phyloP scores from a whole-genome alignment of 2,797 vertebrate species.

The Pyrocephalus nanus region DNA sequence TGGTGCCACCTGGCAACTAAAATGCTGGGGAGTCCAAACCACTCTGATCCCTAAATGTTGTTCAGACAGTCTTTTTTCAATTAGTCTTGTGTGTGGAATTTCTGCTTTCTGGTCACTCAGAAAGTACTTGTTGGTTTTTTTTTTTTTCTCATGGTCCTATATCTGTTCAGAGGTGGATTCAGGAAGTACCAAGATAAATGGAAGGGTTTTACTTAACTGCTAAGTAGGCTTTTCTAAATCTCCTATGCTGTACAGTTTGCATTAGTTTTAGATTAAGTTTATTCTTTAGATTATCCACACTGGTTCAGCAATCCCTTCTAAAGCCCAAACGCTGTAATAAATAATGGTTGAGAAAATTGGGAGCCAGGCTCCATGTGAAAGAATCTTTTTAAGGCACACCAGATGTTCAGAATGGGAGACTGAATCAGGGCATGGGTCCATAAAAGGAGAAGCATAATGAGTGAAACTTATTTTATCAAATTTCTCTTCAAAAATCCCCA shows the following conservation, averaged over 20 bases:
- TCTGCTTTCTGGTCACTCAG: not conserved
- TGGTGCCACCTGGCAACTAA: not conserved
- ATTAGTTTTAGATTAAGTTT: conserved; percentile 63
- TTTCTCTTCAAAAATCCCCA: not conserved
- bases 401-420: conserved; percentile 38
- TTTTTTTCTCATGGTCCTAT: not conserved
- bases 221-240: conserved; percentile 59
- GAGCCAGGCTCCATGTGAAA: not conserved
- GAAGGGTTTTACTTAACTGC: conserved; percentile 24
- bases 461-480: not conserved
- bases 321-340: conserved; percentile 35
- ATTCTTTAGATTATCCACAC: conserved; percentile 59
- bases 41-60: not conserved
- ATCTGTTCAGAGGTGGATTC: conserved; percentile 15
- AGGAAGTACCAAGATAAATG: conserved; percentile 43
- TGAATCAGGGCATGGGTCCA: not conserved
- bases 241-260: conserved; percentile 22
- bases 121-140: not conserved
- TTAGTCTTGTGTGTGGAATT: not conserved
- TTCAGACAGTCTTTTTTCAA: not conserved
- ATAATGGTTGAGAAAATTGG: conserved; percentile 31
- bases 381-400: conserved; percentile 43
- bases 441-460: conserved; percentile 18
- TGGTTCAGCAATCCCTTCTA: conserved; percentile 46
- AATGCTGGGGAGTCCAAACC: not conserved